These are phyloP conservation scores for Periophthalmodon schlosseri DNA, from an alignment of 2,113 vertebrate genomes.

Conservation along the genomic window DNA sequence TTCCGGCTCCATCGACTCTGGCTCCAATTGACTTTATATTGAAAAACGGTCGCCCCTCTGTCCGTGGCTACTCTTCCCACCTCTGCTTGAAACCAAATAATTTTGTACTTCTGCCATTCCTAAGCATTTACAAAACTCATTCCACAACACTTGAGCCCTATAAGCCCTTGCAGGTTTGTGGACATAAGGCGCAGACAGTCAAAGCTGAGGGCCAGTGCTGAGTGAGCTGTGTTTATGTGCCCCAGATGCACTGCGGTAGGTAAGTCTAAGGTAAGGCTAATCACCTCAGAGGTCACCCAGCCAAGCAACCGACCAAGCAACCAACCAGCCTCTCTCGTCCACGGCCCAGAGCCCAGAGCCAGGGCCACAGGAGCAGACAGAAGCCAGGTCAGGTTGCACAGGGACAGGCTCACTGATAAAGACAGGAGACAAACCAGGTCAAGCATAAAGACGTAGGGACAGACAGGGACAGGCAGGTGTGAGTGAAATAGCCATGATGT, in stretches of 20 bases:
- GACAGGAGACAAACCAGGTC: slow-evolving; percentile 47
- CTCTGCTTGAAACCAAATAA: neutral
- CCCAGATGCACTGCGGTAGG: slow-evolving; percentile 65
- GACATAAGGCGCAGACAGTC: slow-evolving; percentile 42
- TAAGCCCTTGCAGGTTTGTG: slow-evolving; percentile 44
- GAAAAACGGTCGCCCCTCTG: too few species aligned
- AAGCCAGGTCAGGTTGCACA: slow-evolving; percentile 59
- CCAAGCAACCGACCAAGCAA: slow-evolving; percentile 48
- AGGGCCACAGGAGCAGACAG: slow-evolving; percentile 44
- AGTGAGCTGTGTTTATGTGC: slow-evolving; percentile 37
- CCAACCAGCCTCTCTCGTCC: neutral
- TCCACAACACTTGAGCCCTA: slow-evolving; percentile 32
- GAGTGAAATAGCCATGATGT: neutral
- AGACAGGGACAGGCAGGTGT: slow-evolving; percentile 22
- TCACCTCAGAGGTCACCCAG: slow-evolving; percentile 51
- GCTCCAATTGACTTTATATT: too few species aligned
- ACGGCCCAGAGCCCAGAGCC: too few species aligned
- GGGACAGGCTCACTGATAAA: slow-evolving; percentile 45
- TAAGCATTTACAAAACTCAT: neutral
- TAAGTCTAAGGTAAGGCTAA: slow-evolving; percentile 69
- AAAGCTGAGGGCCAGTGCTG: slow-evolving; percentile 27
- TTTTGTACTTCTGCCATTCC: neutral
- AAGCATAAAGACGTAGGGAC: slow-evolving; percentile 33
- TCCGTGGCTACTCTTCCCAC: too few species aligned
- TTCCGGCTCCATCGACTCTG: too few species aligned